These are phyloP conservation scores for Tenebrio molitor DNA, from an alignment of 1,140 invertebrate species.

Conservation along the genomic window DNA sequence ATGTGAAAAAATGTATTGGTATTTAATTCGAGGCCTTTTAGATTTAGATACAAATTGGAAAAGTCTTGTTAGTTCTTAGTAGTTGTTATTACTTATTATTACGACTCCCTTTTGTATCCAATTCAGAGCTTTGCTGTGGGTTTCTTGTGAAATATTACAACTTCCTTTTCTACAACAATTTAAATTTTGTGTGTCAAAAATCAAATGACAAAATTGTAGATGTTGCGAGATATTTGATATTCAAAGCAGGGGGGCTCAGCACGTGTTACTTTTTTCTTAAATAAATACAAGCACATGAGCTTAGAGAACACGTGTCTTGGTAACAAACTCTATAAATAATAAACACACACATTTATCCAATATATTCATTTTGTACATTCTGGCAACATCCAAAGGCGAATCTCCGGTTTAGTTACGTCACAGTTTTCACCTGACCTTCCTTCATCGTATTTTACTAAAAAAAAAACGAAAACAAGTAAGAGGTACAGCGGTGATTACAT, in stretches of 20 bases:
- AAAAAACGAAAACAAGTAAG: not conserved
- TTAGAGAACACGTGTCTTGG: constrained; percentile 35
- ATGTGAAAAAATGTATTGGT: too few relatives aligned
- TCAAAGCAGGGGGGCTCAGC: constrained; percentile 43
- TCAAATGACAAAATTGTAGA: constrained; percentile 18
- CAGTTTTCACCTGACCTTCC: constrained; percentile 17
- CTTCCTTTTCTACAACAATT: too few relatives aligned
- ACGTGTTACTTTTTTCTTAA: constrained; percentile 45
- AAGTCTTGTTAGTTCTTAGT: too few relatives aligned
- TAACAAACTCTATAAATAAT: constrained; percentile 46
- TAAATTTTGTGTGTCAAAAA: too few relatives aligned
- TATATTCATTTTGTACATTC: constrained; percentile 9
- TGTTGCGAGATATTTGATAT: constrained; percentile 38
- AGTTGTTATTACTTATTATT: too few relatives aligned
- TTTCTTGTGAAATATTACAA: too few relatives aligned
- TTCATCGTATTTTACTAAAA: not conserved
- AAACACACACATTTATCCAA: constrained; percentile 24
- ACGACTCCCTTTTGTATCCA: too few relatives aligned
- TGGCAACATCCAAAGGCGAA: constrained; percentile 3
- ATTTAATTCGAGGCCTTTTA: too few relatives aligned
- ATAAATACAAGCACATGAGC: constrained; percentile 42
- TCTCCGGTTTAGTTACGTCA: not conserved
- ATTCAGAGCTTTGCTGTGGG: too few relatives aligned
- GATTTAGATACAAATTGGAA: too few relatives aligned
- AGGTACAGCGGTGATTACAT: constrained; percentile 3